Evolutionary conservation across 2,113 vertebrate genomes (phyloP).

Genomic region (Myiozetetes cayanensis): DNA sequence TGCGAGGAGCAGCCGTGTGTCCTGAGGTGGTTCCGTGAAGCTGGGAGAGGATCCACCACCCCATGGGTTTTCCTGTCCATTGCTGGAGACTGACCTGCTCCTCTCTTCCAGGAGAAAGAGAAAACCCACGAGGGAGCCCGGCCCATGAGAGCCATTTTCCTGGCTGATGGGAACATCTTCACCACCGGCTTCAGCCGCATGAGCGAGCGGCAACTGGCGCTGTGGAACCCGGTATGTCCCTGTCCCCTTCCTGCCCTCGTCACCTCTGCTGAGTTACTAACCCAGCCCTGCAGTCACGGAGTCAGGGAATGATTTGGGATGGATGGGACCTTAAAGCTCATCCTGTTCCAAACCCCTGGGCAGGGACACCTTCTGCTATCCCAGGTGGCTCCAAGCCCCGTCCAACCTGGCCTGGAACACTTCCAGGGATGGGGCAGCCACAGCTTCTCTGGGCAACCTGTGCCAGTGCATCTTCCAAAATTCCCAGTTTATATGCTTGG

Average conservation of each 20-base stretch:
- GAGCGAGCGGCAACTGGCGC: slow-evolving; percentile 93
- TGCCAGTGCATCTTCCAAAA: neutral
- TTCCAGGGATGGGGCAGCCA: neutral
- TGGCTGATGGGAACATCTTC: slow-evolving; percentile 89
- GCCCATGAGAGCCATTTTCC: slow-evolving; percentile 95
- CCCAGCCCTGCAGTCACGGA: neutral
- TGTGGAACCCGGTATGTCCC: slow-evolving; percentile 85
- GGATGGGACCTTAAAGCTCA: neutral
- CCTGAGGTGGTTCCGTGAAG: neutral
- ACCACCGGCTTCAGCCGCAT: slow-evolving; percentile 97
- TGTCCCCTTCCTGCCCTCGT: neutral
- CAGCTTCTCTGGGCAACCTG: neutral
- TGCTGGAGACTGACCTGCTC: neutral
- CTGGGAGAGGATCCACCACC: neutral
- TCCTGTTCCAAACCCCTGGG: fast-evolving
- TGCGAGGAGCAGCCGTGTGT: fast-evolving
- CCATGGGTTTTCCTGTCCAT: neutral
- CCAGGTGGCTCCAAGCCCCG: fast-evolving
- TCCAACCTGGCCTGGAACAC: neutral
- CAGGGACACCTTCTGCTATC: neutral
- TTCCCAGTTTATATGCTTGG: neutral
- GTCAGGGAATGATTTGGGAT: neutral
- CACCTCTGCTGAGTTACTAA: neutral
- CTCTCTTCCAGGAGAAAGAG: slow-evolving; percentile 87
- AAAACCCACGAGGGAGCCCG: slow-evolving; percentile 93